Percentiles rank a stretch among this genome's conserved stretches.
Evolutionary conservation across 37 sponge, comb jelly and placozoan species (phyloP).

Genomic region (Cliona cf. orientalis): DNA sequence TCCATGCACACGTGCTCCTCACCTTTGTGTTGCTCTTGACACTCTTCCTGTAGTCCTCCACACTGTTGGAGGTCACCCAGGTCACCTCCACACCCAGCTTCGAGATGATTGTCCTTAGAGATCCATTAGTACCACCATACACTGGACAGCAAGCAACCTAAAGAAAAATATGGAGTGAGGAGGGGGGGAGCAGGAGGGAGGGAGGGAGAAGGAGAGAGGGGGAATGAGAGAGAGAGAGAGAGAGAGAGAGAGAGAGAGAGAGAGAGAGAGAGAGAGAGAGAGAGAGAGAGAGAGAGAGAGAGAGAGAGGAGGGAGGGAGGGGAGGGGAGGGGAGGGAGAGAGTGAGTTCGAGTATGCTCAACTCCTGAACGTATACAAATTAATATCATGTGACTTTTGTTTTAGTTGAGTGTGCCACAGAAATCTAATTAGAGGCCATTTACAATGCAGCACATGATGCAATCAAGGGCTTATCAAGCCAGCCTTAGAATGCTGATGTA

Average conservation of each 20-base stretch:
- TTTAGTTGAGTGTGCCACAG: too few species aligned
- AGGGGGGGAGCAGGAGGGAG: too few species aligned
- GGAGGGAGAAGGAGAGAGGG: neutral
- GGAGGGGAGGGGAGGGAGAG: neutral
- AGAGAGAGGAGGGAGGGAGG: too few species aligned
- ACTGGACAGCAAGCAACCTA: constrained; percentile 37
- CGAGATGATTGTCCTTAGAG: neutral
- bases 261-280: neutral
- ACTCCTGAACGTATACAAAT: too few species aligned
- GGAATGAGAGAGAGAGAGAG: neutral
- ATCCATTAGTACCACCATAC: constrained; percentile 36
- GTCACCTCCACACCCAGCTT: constrained; percentile 57
- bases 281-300: neutral
- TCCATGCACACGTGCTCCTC: too few species aligned
- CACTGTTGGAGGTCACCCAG: constrained; percentile 6
- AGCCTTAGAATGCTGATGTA: too few species aligned
- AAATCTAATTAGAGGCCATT: too few species aligned
- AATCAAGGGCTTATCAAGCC: too few species aligned
- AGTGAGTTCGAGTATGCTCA: neutral
- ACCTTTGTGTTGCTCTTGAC: constrained; percentile 73
- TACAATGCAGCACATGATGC: too few species aligned
- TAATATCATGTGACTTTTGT: too few species aligned
- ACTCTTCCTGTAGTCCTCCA: constrained; percentile 50
- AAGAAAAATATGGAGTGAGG: too few species aligned
- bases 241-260: neutral